Base-by-base conservation (phyloP, 2,797 vertebrate genomes). In the Myoxocephalus aenaeus region DNA sequence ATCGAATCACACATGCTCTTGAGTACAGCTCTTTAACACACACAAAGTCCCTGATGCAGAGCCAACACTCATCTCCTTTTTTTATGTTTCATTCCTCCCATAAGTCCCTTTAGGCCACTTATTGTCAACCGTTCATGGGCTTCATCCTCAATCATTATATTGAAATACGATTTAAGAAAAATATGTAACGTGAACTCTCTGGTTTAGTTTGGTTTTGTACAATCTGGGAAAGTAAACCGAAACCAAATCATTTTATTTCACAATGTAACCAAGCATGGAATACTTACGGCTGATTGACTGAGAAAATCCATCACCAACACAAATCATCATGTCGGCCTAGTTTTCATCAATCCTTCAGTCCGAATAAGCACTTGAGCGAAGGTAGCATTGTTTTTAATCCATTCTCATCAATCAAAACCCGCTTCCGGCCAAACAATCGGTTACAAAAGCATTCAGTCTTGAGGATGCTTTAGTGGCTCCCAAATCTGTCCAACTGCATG, bases 41-140 rank as follows among this genome's bases (percentile, higher is more conserved):
- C 50, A 32, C 7, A 38, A n/a, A 5, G 25, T 5, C 42, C 27
- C 56, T 57, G 53, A n/a, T 66, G 48, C 34, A 38, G 15, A 53
- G 46, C 54, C 77, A 38, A 72, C 62, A 51, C 75, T 67, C 51
- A 68, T 40, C 50, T 70, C 32, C 2, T 13, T 40, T 40, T 34
- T 40, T 13, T 10, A 42, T 4, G 40, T 42, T 12, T 14, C 2
- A 38, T 22, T 50, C 80, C 38, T 68, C 46, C 3, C 50, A 12
- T 59, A n/a, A 22, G 40, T 57, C 66, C 4, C 27, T 22, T 70
- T 13, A 63, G 62, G 25, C 10, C 10, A 17, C 7, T 65, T 63
- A 36, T 54, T 57, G 53, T 75, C 46, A 67, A 74, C 54, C 17
- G 46, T 65, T 36, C 22, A 62, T 36, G 7, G 44, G 14, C 27